These are phyloP conservation scores for Andrena marginata DNA, from an alignment of 2,888 invertebrate genomes.

Conservation along the genomic window DNA sequence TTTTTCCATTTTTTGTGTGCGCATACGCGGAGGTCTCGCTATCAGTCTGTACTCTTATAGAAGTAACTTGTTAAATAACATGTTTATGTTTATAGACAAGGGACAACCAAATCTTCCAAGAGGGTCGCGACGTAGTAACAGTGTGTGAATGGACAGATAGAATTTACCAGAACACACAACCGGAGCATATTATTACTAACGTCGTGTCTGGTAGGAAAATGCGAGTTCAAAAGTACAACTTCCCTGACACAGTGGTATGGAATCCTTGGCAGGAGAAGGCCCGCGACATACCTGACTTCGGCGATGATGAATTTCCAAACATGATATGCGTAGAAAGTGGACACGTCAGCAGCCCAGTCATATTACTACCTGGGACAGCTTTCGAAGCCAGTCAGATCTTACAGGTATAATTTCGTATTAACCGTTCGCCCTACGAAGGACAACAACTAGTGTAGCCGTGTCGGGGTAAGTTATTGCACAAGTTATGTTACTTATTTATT, in stretches of 20 bases:
- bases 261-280: constrained; percentile 98
- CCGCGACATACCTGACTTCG: constrained; percentile 96
- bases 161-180: constrained; percentile 96
- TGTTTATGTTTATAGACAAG: constrained; percentile 88
- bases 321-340: constrained; percentile 99
- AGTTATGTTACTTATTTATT: constrained; percentile 40
- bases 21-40: too few relatives aligned
- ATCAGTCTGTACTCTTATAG: neutral
- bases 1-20: too few relatives aligned
- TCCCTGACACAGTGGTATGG: constrained; percentile 98
- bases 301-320: constrained; percentile 98
- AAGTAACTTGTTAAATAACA: neutral
- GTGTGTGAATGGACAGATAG: constrained; percentile 97
- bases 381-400: constrained; percentile 96
- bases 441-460: too few relatives aligned
- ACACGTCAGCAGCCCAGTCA: constrained; percentile 94
- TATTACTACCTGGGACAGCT: constrained; percentile 95
- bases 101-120: constrained; percentile 94
- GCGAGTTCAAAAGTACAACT: constrained; percentile 97
- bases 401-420: constrained; percentile 86
- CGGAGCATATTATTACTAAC: constrained; percentile 96
- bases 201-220: constrained; percentile 96
- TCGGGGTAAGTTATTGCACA: too few relatives aligned
- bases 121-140: constrained; percentile 95
- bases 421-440: too few relatives aligned